Percentiles rank a stretch among this genome's conserved stretches.
These are phyloP conservation scores for Ophonus ardosiacus DNA, from an alignment of 2,888 invertebrate species.

Conservation along the genomic window DNA sequence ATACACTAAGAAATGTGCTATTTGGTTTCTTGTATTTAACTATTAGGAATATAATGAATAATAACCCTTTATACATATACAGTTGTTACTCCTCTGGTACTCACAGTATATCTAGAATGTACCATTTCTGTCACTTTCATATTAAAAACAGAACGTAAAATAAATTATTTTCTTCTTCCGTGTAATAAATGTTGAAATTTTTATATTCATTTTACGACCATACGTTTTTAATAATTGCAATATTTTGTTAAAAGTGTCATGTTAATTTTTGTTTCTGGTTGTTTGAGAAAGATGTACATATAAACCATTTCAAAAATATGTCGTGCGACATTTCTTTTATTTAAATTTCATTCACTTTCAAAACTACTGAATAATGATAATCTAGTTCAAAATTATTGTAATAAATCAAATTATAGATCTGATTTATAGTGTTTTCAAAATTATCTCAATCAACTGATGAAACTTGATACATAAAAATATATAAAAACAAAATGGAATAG, in stretches of 20 bases:
- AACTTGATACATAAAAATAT: slow-evolving; percentile 24
- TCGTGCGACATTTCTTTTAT: slow-evolving; percentile 21
- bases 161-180: no score
- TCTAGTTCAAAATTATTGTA: neutral
- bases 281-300: neutral
- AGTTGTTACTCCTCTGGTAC: no score
- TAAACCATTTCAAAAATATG: slow-evolving; percentile 32
- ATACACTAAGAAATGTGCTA: no score
- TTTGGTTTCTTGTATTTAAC: no score
- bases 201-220: no score
- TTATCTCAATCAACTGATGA: slow-evolving; percentile 16
- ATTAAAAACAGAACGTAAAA: no score
- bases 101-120: no score
- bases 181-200: no score
- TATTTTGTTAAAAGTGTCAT: neutral
- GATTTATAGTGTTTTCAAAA: slow-evolving; percentile 41
- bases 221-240: no score
- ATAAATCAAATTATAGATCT: slow-evolving; percentile 46
- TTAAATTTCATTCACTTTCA: slow-evolving; percentile 39
- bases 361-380: slow-evolving; percentile 25
- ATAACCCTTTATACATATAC: no score
- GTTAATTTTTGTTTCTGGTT: neutral
- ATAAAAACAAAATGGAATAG: slow-evolving; percentile 39
- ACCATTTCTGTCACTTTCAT: no score
- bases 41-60: no score